Evolutionary conservation across 2,797 vertebrate species (phyloP).

Genomic region (Acanthornis magna): DNA sequence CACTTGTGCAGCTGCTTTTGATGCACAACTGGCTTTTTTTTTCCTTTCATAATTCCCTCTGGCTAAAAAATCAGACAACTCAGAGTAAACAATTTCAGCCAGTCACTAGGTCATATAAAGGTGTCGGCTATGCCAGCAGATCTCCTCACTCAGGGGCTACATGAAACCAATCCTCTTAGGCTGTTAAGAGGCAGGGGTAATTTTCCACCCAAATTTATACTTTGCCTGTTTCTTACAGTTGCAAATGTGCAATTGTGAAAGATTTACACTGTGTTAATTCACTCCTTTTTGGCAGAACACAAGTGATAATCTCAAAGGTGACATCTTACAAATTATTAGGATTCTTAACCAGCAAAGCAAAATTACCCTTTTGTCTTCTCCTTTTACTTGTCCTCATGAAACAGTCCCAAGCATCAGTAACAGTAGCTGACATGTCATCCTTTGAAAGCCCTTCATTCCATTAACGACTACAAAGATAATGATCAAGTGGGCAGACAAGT

Average conservation of each 20-base stretch:
- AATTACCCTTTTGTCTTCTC: neutral
- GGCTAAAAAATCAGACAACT: slow-evolving; percentile 26
- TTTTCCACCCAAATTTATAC: neutral
- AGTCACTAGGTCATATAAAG: slow-evolving; percentile 16
- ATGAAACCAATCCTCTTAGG: neutral
- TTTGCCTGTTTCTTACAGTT: neutral
- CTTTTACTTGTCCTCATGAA: neutral
- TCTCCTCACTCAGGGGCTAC: neutral
- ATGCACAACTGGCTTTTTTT: neutral
- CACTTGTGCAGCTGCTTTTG: neutral
- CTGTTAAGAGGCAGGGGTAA: neutral
- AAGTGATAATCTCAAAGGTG: neutral
- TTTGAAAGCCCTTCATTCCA: neutral
- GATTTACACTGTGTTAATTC: neutral
- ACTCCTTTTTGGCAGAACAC: neutral
- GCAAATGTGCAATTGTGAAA: neutral
- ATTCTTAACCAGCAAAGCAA: neutral
- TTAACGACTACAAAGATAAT: neutral
- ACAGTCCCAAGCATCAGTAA: neutral
- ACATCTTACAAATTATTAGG: neutral
- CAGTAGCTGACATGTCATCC: neutral
- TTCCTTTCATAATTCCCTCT: neutral
- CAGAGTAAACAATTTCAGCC: slow-evolving; percentile 5
- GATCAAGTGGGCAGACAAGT: neutral
- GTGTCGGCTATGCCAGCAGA: slow-evolving; percentile 14